phyloP scores from a whole-genome alignment of 2,113 vertebrate genomes.

The Opisthocomus hoazin region DNA sequence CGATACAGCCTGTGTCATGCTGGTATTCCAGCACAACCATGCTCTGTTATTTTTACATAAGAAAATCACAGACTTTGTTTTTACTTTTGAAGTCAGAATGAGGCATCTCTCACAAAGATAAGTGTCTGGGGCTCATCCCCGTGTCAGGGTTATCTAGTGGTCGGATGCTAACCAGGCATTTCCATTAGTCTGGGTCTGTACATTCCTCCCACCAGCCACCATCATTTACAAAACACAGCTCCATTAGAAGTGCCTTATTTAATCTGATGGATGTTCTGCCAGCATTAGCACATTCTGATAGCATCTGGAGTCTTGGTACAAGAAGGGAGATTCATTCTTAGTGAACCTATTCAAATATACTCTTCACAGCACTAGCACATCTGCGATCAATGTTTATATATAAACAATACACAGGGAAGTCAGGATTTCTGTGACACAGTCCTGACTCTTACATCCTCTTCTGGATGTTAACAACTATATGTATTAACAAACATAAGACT shows the following conservation, averaged over 20 bases:
- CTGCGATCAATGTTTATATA: not conserved
- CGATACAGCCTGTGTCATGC: not conserved
- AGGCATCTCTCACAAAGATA: not conserved
- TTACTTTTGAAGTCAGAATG: constrained; percentile 13
- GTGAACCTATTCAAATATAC: fast-evolving
- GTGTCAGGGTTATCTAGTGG: not conserved
- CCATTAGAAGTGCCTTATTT: not conserved
- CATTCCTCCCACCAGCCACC: not conserved
- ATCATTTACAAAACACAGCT: not conserved
- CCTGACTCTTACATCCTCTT: not conserved
- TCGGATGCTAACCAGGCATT: not conserved
- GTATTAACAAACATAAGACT: not conserved
- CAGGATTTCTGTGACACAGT: not conserved
- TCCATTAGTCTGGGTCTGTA: not conserved
- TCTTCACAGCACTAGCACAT: not conserved
- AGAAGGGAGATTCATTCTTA: not conserved
- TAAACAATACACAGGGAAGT: not conserved
- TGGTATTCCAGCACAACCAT: not conserved
- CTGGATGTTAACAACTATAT: not conserved
- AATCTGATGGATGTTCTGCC: not conserved
- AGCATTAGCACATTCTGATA: not conserved
- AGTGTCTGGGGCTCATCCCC: not conserved
- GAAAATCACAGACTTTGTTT: not conserved
- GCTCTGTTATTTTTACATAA: constrained; percentile 15
- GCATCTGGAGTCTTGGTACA: not conserved